Evolutionary conservation across 1,140 invertebrate species (phyloP), one percentile per base, ranked within the genome.

Genomic region (Frieseomelitta varia): DNA sequence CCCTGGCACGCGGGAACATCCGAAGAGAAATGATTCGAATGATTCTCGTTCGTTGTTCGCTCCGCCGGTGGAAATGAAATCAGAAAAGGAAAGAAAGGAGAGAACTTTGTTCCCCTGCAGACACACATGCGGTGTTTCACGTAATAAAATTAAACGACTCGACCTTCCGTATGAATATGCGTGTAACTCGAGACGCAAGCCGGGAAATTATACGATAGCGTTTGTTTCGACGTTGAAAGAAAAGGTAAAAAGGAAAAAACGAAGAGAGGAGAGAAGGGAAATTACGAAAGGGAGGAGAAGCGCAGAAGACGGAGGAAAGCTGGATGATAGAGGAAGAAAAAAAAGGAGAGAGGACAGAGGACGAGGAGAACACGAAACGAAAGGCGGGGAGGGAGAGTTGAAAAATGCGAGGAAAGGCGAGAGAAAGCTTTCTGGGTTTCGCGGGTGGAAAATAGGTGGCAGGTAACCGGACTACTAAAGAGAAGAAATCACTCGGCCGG

Each of bases 151-250:
- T 76, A 85, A 81, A 84, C 74, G 86, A 79, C 58, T 86, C 77
- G n/a, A 34, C 67, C 21, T 27, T 6, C 4, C 0, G 27, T 47
- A 53, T 14, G 55, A 81, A 17, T 30, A 34, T 53, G 63, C 34
- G 65, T 61, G n/a, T 53, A 55, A 24, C 24, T 51, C 19, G 11
- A 3, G 4, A 12, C 21, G 30, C 71, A 30, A 58, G 61, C 51
- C 68, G 30, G 51, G 4, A 73, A 87, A 82, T 89, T 89, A 89
- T 89, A 89, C 77, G 87, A 89, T 86, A 89, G 84, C 74, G 85
- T 89, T 89, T 89, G 87, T 73, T 69, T 39, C 30, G 69, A 34
- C 56, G 63, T 47, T 80, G 73, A 73, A 76, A 58, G 81, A 85
- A 34, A 47, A 24, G 56, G 21, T 11, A 58, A 58, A 21, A 30